Percentiles rank a stretch among this genome's conserved stretches.
Conservation (phyloP, 2,113 vertebrate genomes). For the Sterrhoptilus dennistouni region DNA sequence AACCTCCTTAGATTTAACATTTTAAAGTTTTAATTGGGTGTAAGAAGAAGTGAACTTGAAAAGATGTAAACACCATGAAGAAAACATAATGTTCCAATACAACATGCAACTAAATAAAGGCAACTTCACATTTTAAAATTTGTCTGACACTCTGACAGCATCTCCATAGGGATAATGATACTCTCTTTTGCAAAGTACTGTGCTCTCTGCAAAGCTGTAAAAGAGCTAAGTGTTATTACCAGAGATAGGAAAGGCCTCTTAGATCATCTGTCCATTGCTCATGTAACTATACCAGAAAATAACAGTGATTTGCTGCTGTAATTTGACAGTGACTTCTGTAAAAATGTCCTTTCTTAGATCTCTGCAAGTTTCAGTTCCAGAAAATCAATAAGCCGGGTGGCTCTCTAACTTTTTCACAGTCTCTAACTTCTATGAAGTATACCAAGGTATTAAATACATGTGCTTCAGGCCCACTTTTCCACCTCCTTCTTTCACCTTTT, state of each 20-base stretch:
- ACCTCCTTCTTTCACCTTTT: not conserved
- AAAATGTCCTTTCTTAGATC: not conserved
- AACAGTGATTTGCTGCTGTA: slow-evolving; percentile 30
- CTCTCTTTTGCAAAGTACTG: not conserved
- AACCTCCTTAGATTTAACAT: not conserved
- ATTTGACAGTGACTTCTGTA: slow-evolving; percentile 16
- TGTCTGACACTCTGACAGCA: slow-evolving; percentile 12
- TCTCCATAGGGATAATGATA: slow-evolving; percentile 22
- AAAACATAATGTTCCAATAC: not conserved
- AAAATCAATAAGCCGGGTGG: not conserved
- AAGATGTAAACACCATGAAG: not conserved
- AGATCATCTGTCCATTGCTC: slow-evolving; percentile 19
- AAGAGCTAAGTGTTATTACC: slow-evolving; percentile 18
- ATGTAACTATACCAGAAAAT: not conserved
- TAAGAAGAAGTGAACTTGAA: not conserved
- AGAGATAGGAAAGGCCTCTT: not conserved
- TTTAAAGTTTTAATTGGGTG: not conserved
- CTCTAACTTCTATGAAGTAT: not conserved
- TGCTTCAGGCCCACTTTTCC: not conserved
- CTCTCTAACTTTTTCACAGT: not conserved
- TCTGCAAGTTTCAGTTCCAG: not conserved
- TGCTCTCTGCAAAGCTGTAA: slow-evolving; percentile 6
- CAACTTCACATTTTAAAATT: not conserved
- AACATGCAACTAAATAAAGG: not conserved
- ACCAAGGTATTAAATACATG: not conserved